These are phyloP conservation scores for Coregonus ussuriensis DNA, from an alignment of 2,797 vertebrate species.

Conservation along the genomic window DNA sequence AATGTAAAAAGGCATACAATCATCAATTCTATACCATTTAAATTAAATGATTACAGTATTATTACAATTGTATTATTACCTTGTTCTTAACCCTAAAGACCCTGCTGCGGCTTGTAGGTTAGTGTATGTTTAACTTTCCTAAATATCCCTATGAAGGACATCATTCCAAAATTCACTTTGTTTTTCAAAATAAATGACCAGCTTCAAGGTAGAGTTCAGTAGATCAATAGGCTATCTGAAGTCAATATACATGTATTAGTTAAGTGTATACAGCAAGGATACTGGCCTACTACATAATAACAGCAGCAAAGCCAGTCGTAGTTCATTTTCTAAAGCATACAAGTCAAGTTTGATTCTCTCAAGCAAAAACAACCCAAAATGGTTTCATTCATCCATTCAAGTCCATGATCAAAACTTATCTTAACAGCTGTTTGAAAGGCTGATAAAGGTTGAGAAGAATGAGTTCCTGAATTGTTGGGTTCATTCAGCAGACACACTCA, in stretches of 20 bases:
- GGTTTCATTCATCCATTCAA: too few relatives aligned
- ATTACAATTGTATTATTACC: not conserved
- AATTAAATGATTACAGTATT: constrained; percentile 16
- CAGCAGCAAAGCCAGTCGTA: too few relatives aligned
- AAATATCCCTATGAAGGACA: not conserved
- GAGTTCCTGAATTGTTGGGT: constrained; percentile 27
- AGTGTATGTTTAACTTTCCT: not conserved
- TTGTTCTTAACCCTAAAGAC: not conserved
- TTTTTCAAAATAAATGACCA: not conserved
- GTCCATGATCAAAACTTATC: too few relatives aligned
- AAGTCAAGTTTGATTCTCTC: too few relatives aligned
- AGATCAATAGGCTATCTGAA: not conserved
- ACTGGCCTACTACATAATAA: too few relatives aligned
- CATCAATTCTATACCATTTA: constrained; percentile 36
- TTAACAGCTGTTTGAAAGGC: not conserved
- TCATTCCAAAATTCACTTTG: not conserved
- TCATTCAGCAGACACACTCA: constrained; percentile 9
- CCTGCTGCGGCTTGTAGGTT: not conserved
- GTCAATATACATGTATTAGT: not conserved
- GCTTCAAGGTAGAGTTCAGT: not conserved
- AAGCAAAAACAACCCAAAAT: too few relatives aligned
- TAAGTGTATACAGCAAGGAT: not conserved
- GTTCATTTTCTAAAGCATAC: too few relatives aligned
- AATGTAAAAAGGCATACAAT: constrained; percentile 45
- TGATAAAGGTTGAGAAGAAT: constrained; percentile 23